phyloP scores from a whole-genome alignment of 2,113 vertebrate genomes.

The Ageneiosus marmoratus region DNA sequence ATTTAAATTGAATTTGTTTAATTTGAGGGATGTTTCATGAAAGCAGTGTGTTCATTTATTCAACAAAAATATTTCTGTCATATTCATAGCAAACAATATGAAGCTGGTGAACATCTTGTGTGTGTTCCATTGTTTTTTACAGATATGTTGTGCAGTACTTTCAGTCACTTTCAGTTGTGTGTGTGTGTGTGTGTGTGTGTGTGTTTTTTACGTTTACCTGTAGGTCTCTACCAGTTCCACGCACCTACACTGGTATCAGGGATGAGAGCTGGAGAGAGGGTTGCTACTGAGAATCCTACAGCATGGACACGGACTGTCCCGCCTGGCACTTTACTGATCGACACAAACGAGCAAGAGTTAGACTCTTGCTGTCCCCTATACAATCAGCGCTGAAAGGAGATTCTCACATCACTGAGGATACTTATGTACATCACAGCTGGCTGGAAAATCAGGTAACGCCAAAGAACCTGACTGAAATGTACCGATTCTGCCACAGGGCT shows the following conservation, averaged over 20 bases:
- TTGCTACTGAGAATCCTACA: slow-evolving; percentile 84
- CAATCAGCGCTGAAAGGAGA: slow-evolving; percentile 57
- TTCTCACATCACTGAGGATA: slow-evolving; percentile 52
- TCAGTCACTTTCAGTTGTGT: not conserved
- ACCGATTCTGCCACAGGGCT: slow-evolving; percentile 60
- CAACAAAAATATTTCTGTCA: too few species aligned
- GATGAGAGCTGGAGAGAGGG: slow-evolving; percentile 98
- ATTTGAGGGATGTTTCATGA: too few species aligned
- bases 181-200: too few species aligned
- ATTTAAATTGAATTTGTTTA: too few species aligned
- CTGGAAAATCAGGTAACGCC: slow-evolving; percentile 81
- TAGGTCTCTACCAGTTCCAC: slow-evolving; percentile 91
- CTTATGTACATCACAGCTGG: slow-evolving; percentile 64
- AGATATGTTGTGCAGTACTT: not conserved
- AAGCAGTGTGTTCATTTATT: too few species aligned
- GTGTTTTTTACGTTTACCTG: slow-evolving; percentile 17
- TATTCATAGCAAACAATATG: too few species aligned
- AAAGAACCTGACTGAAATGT: slow-evolving; percentile 84
- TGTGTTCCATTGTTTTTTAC: too few species aligned
- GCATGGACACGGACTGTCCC: slow-evolving; percentile 74
- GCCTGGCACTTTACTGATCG: slow-evolving; percentile 91
- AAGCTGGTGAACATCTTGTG: too few species aligned
- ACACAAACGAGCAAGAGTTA: slow-evolving; percentile 35
- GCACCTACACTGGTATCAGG: slow-evolving; percentile 80
- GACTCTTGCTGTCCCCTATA: slow-evolving; percentile 71